Evolutionary conservation across 2,888 invertebrate genomes (phyloP), one percentile per base, ranked within the genome.

Genomic region (Drosophila hawaiiensis): DNA sequence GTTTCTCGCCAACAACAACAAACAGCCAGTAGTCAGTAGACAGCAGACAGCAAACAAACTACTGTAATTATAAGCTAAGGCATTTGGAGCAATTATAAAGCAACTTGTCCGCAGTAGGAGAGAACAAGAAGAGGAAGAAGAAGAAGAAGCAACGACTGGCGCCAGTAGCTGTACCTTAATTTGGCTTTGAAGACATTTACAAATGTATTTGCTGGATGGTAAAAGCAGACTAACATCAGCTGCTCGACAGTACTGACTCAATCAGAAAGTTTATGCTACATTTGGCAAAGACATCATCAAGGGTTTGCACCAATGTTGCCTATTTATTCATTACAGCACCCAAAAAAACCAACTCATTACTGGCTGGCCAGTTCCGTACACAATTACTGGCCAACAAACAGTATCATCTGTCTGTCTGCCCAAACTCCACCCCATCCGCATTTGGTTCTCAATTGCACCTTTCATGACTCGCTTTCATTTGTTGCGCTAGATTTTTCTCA

Each of bases 401-500:
- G 53, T 22, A 56, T 54, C 68, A 81, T 76, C 77, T 56, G 55
- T 68, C 54, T 75, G 65, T 55, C 61, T 33, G 65, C 39, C 74
- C 62, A 43, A 31, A 33, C 59, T 14, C 14, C 37, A 47, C 14
- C 52, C 47, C 35, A 41, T n/a, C 5, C 33, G 9, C 39, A 53
- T 69, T 59, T 66, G 55, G 28, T 33, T 31, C 65, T 35, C 52
- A 49, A 25, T 76, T 76, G 72, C 78, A 81, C 68, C 78, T 78
- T 78, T 78, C 73, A 79, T 65, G 82, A 78, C 62, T 79, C 67
- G 28, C 41, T 80, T 77, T 86, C 89, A 89, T 89, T 89, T 91
- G 89, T 91, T 90, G 91, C 91, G 91, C 91, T 73, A 91, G 89
- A 91, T 89, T 89, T 89, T 91, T 91, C 90, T 86, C 84, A 84